phyloP scores from a whole-genome alignment of 2,888 invertebrate genomes.

The Drosophila subsilvestris region DNA sequence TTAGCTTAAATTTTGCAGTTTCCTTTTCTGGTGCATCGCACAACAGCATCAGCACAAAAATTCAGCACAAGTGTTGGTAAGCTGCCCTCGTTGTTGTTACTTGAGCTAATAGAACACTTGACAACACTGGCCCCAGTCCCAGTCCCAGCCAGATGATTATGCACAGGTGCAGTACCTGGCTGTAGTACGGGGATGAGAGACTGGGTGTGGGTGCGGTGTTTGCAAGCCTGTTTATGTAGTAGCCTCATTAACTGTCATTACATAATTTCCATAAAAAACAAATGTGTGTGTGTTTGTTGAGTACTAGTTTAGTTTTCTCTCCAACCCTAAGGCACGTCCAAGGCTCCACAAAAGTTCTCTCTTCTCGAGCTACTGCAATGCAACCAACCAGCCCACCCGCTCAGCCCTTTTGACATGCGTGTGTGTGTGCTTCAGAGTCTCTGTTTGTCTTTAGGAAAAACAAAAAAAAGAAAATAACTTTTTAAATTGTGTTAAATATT shows the following conservation, averaged over 20 bases:
- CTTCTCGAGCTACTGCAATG: not conserved
- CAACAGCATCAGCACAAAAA: conserved; percentile 31
- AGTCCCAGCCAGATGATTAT: conserved; percentile 49
- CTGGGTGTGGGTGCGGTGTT: not conserved
- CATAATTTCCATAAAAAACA: conserved; percentile 72
- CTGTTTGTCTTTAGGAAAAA: conserved; percentile 71
- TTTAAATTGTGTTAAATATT: conserved; percentile 80
- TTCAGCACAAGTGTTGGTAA: conserved; percentile 65
- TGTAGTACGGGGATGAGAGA: not conserved
- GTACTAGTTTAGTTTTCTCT: conserved; percentile 43
- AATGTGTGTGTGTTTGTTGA: conserved; percentile 27
- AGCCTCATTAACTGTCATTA: conserved; percentile 76
- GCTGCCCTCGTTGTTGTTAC: conserved; percentile 47
- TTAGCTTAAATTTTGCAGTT: not conserved
- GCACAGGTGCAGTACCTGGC: conserved; percentile 45
- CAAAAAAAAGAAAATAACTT: conserved; percentile 52
- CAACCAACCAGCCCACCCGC: not conserved
- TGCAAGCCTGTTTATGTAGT: conserved; percentile 63
- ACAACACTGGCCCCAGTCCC: conserved; percentile 61
- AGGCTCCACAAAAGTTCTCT: conserved; percentile 40
- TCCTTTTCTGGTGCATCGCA: conserved; percentile 17
- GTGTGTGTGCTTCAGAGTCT: conserved; percentile 60
- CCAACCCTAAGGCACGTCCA: conserved; percentile 17
- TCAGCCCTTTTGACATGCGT: conserved; percentile 29
- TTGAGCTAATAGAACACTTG: conserved; percentile 70